Evolutionary conservation across 2,797 vertebrate genomes (phyloP), one percentile per base, ranked within the genome.

Genomic region (Triplophysa yarkandensis): DNA sequence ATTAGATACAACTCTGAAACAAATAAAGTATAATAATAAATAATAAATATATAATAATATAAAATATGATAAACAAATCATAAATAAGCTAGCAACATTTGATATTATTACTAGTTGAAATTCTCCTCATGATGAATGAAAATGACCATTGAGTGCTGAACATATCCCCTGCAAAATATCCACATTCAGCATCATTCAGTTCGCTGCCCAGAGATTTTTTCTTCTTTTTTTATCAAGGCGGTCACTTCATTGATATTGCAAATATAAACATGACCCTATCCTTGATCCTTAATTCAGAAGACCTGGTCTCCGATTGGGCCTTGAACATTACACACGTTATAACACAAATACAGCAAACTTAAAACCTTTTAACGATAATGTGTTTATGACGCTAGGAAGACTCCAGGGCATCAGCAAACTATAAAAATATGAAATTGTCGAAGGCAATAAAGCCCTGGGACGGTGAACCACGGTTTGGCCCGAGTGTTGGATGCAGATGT

Each of bases 131-230:
- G 6, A 82, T 77, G 77, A 85, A 88, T 86, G 84, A 85, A 85
- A 81, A 84, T 78, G 83, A 87, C 80, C 85, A 85, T 88, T 88
- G 87, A 73, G 76, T 76, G 74, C 77, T 63, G 72, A 71, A 80
- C 69, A 36, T 39, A 86, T 86, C 76, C 86, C 77, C 44, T 25
- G 27, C 55, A 74, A 80, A 79, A 82, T n/a, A 81, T 83, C 79
- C 70, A 72, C 67, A 77, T 71, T 78, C 76, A 78, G 79, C 76
- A 43, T 63, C 61, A 63, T 60, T 81, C 34, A 28, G 30, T 54
- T 46, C 2, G 0, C n/a, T n/a, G n/a, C n/a, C n/a, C n/a, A n/a
- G n/a, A n/a, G n/a, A 6, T 62, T 50, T 14, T 4, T 19, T 74
- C 32, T 68, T n/a, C 60, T 69, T 65, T 71, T 36, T 58, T 60